Conservation (phyloP, 2,113 vertebrate species). For the Larimichthys polyactis region DNA sequence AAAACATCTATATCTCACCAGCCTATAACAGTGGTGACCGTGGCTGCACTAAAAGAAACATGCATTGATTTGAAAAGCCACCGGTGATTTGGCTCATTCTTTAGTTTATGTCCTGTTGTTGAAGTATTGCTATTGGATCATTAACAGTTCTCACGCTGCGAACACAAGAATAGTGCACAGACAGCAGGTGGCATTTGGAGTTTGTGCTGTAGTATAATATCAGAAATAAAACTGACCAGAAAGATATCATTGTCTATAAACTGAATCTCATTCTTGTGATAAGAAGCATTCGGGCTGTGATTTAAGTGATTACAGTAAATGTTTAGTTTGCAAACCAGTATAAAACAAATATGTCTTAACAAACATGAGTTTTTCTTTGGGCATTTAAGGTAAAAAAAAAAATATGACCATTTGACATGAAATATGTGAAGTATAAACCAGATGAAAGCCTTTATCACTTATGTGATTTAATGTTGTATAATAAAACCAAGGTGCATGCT, state of each 20-base stretch:
- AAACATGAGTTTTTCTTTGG: neutral
- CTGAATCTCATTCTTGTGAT: conserved; percentile 19
- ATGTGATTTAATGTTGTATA: neutral
- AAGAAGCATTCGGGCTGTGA: conserved; percentile 21
- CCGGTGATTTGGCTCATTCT: conserved; percentile 15
- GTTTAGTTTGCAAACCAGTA: too few species aligned
- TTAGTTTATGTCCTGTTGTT: neutral
- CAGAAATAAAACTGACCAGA: conserved; percentile 8
- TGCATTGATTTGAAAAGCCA: conserved; percentile 20
- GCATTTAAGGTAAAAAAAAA: neutral
- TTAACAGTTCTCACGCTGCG: conserved; percentile 18
- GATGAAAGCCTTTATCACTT: neutral
- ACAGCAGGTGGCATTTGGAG: neutral
- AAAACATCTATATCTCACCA: neutral
- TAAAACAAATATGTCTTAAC: neutral
- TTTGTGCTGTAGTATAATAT: neutral
- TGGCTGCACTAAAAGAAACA: conserved; percentile 15
- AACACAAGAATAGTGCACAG: neutral
- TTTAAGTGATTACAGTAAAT: conserved; percentile 8
- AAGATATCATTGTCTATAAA: conserved; percentile 28
- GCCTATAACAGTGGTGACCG: neutral
- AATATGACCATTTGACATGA: neutral
- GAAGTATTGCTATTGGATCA: conserved; percentile 13
- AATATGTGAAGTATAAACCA: neutral
- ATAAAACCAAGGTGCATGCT: neutral